Evolutionary conservation across 2,888 invertebrate genomes (phyloP), one percentile per base, ranked within the genome.

Genomic region (Eupithecia abbreviata): DNA sequence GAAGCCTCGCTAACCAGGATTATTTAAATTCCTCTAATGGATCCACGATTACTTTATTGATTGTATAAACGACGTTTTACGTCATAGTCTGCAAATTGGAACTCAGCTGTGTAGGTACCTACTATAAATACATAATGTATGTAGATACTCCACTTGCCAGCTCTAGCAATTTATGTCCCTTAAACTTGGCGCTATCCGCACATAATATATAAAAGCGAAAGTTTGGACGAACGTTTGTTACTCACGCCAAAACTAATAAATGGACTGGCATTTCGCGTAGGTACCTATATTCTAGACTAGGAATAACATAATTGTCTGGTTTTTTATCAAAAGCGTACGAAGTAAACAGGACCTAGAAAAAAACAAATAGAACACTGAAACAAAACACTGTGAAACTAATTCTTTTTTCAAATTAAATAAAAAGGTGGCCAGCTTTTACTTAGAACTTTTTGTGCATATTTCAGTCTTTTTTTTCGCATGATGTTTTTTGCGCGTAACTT

Each of bases 11-110:
- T 67, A 76, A 71, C 74, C 74, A 73, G 78, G 82, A 83, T 85
- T 84, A 84, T 85, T 83, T 79, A 81, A 82, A 85, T 85, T 80
- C 78, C 72, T 74, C 74, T 84, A 84, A 85, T 84, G 79, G 83
- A 74, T 81, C 79, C 78, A 74, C 76, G 78, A 71, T 77, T 82
- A 80, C 74, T 74, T 82, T 83, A 84, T 85, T 81, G 84, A 86
- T 83, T 81, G 79, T 77, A 77, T 80, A 79, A 80, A 78, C 75
- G 74, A n/a, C 73, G 68, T 78, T 79, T 83, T 82, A 75, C 83
- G 82, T 84, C 83, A 84, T 79, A 75, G 75, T 72, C 66, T 73
- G 55, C 62, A 69, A 78, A 80, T 80, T 80, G 69, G 68, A 74
- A 49, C 66, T 76, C 51, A n/a, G 43, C 62, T 73, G 49, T 43